Evolutionary conservation across 2,113 vertebrate genomes (phyloP).

Genomic region (Serilophus lunatus): DNA sequence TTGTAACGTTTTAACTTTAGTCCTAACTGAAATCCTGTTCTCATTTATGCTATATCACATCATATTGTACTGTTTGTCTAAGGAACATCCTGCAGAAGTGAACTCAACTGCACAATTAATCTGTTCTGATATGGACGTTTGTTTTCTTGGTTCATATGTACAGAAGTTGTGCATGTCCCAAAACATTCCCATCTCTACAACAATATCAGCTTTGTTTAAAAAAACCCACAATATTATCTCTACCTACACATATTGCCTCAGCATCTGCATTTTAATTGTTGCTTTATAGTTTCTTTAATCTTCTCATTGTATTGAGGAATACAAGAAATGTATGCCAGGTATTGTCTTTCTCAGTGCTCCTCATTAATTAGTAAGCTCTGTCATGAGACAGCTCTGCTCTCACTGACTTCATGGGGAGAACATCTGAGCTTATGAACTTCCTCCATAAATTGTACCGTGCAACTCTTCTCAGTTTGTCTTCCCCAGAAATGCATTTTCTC

Average conservation of each 20-base stretch:
- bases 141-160: background rate
- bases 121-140: background rate
- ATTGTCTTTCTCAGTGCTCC: background rate
- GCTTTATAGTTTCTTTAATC: background rate
- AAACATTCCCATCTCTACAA: background rate
- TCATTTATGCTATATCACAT: background rate
- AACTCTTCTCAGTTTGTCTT: background rate
- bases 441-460: background rate
- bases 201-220: background rate
- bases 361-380: background rate
- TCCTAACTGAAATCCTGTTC: background rate
- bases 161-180: background rate
- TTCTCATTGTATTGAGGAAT: background rate
- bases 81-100: background rate
- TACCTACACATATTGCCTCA: background rate
- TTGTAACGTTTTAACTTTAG: background rate
- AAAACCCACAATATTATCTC: background rate
- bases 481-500: background rate
- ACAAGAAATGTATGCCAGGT: background rate
- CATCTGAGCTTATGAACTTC: rapidly evolving
- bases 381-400: background rate
- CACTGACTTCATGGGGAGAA: background rate
- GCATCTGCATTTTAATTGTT: background rate
- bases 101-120: background rate
- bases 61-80: background rate